Base-by-base conservation (phyloP, 2,113 vertebrate species). In the Colossoma macropomum region DNA sequence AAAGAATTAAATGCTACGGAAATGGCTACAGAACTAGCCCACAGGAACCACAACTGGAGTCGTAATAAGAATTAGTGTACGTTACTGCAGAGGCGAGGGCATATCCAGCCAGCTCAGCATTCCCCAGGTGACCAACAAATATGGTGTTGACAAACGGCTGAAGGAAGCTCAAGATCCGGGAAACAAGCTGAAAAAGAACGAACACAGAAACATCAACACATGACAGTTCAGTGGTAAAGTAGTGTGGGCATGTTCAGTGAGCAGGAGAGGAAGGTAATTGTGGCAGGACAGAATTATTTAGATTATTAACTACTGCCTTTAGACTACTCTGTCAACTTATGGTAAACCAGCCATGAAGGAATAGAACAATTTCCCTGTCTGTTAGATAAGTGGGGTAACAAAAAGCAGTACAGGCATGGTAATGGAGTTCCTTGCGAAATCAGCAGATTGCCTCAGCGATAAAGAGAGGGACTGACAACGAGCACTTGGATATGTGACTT, bases 41-140 rank as follows among this genome's bases (percentile, higher is more conserved):
- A 66, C 28, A 66, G 28, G 16, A 30, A 66, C 63, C 9, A n/a
- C 10, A 60, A 4, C 17, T 30, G 17, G 28, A 30, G 21, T 0
- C 17, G 8, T n/a, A 34, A 27, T 41, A 50, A 69, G n/a, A 4
- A 66, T 17, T 60, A 52, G 70, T 27, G n/a, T 27, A n/a, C 21
- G 92, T 0, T 96, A 99, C 97, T 0, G 95, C 96, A n/a, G 96
- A 95, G 0, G 96, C 96, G 11, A 99, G 90, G 0, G 94, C 97
- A 71, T 96, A 97, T 0, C 97, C 95, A 0, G 96, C 97, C 84
- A 99, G 87, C 60, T 97, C 96, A 0, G 95, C 88, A 80, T 97
- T 98, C 68, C 97, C 96, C 85, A 99, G 92, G 89, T 96, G 97
- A 66, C 98, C 97, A 1, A 96, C 97, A 93, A 97, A 98, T 89